phyloP scores from a whole-genome alignment of 1,140 invertebrate genomes.

The Pseudomyrmex pallidus region DNA sequence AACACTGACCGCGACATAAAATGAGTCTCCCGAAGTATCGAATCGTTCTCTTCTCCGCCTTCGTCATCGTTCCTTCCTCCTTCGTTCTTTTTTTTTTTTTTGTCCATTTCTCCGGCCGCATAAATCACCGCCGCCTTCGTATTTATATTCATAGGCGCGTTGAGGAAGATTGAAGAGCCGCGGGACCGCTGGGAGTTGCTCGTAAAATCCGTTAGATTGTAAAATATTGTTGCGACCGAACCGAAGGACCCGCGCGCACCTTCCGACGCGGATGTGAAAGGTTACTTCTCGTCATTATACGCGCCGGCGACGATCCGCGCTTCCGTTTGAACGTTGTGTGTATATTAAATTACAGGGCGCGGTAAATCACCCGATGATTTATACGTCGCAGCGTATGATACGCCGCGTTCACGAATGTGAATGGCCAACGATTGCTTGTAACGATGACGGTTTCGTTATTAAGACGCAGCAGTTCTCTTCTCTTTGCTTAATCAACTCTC shows the following conservation, averaged over 20 bases:
- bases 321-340: slow-evolving; percentile 33
- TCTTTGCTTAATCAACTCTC: slow-evolving; percentile 23
- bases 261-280: slow-evolving; percentile 59
- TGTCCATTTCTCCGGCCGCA: slow-evolving; percentile 63
- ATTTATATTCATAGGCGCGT: slow-evolving; percentile 82
- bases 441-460: slow-evolving; percentile 28
- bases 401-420: slow-evolving; percentile 2
- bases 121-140: slow-evolving; percentile 81
- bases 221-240: slow-evolving; percentile 79
- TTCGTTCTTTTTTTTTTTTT: slow-evolving; percentile 5
- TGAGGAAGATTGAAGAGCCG: slow-evolving; percentile 82
- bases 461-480: slow-evolving; percentile 17
- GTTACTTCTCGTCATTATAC: slow-evolving; percentile 52
- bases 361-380: slow-evolving; percentile 46
- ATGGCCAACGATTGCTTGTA: slow-evolving; percentile 12
- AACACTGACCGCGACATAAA: slow-evolving; percentile 83
- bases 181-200: slow-evolving; percentile 76
- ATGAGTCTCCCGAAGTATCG: slow-evolving; percentile 75
- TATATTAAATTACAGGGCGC: slow-evolving; percentile 37
- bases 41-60: slow-evolving; percentile 69
- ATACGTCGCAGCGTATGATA: slow-evolving; percentile 12
- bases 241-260: slow-evolving; percentile 61
- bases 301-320: slow-evolving; percentile 5
- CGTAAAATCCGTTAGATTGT: slow-evolving; percentile 81
- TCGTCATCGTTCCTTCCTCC: background rate